Conservation (phyloP, 1,140 invertebrate genomes). For the Limonius californicus region DNA sequence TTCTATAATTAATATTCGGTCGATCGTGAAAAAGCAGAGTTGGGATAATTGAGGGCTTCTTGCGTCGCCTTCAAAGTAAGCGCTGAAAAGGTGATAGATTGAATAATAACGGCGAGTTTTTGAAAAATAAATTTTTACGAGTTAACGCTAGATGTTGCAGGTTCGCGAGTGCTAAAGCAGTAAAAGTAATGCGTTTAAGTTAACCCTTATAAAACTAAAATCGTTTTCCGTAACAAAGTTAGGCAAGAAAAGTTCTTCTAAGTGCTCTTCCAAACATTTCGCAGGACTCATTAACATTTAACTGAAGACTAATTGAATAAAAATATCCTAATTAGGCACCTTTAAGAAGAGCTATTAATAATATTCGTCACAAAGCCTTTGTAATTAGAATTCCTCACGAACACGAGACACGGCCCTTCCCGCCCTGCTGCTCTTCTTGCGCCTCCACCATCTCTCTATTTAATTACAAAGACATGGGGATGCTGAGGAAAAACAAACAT, state of each 20-base stretch:
- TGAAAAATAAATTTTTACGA: not conserved
- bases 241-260: not conserved
- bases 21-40: not conserved
- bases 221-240: slow-evolving; percentile 1
- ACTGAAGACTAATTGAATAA: slow-evolving; percentile 10
- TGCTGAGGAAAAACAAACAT: slow-evolving; percentile 9
- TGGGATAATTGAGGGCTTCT: too few species aligned
- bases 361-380: slow-evolving; percentile 1
- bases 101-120: not conserved
- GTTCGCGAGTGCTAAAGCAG: not conserved
- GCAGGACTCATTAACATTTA: slow-evolving; percentile 7
- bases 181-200: not conserved
- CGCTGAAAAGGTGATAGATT: not conserved
- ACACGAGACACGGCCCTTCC: not conserved
- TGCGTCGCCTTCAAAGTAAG: not conserved
- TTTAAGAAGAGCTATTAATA: slow-evolving; percentile 1
- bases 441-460: slow-evolving; percentile 6
- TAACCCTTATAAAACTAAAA: not conserved
- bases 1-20: not conserved
- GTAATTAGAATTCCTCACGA: slow-evolving; percentile 1
- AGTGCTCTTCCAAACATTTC: slow-evolving; percentile 2
- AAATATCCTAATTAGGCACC: slow-evolving; percentile 10
- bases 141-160: not conserved
- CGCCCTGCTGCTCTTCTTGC: too few species aligned
- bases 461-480: slow-evolving; percentile 5